phyloP scores from a whole-genome alignment of 1,140 invertebrate genomes.

The Drosophila dunni region DNA sequence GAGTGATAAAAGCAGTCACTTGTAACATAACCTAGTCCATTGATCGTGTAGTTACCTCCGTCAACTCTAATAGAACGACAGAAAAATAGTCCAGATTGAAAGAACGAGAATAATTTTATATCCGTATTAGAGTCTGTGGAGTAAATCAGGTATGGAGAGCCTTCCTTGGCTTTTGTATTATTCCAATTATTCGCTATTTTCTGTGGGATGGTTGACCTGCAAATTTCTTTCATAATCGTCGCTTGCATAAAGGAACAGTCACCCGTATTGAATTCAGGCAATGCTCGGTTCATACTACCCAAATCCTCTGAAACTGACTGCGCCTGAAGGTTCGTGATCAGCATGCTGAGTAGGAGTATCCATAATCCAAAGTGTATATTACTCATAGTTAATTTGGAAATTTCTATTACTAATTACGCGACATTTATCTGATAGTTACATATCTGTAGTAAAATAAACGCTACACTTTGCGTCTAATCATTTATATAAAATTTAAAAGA shows the following conservation, averaged over 20 bases:
- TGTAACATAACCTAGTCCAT: no score
- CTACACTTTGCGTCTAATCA: background rate
- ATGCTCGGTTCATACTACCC: background rate
- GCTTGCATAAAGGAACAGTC: conserved; percentile 4
- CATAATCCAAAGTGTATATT: background rate
- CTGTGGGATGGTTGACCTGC: background rate
- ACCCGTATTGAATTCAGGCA: conserved; percentile 10
- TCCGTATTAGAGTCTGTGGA: background rate
- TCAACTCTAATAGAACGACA: background rate
- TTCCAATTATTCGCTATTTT: background rate
- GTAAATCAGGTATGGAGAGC: conserved; percentile 23
- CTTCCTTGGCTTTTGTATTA: background rate
- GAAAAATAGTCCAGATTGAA: background rate
- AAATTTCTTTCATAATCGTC: background rate
- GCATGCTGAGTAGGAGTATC: background rate
- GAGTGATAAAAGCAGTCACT: no score
- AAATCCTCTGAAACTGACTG: background rate
- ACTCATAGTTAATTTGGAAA: background rate
- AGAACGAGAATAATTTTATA: conserved; percentile 20
- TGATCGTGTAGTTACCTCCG: no score
- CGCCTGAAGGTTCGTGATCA: background rate
- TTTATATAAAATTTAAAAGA: background rate
- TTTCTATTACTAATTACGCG: background rate
- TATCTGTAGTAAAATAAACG: background rate
- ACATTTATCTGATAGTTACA: conserved; percentile 1